A percentile compares a stretch with the other conserved stretches of the same genome.
phyloP scores from a whole-genome alignment of 2,888 invertebrate genomes.

The Drosophila subsilvestris region DNA sequence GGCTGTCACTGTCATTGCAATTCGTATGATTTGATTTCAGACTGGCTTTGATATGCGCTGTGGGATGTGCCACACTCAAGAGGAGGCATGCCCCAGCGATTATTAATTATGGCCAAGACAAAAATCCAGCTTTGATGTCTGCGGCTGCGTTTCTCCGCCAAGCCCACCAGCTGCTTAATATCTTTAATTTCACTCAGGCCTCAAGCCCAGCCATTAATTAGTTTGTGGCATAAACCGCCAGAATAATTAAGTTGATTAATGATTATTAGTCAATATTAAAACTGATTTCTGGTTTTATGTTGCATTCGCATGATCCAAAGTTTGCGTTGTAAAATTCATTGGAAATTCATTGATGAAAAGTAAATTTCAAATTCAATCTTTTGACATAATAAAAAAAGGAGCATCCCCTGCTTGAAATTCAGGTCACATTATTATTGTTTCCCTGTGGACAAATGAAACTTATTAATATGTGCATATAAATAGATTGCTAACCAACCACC shows the following conservation, averaged over 20 bases:
- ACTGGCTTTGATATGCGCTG: slow-evolving; percentile 29
- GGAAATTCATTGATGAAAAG: not conserved
- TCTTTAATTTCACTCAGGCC: not conserved
- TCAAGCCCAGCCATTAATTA: slow-evolving; percentile 18
- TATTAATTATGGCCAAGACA: slow-evolving; percentile 21
- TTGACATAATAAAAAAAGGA: not conserved
- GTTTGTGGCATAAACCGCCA: slow-evolving; percentile 18
- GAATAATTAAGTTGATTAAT: slow-evolving; percentile 16
- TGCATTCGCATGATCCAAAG: not conserved
- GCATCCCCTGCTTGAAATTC: not conserved
- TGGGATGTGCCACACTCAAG: too few species aligned
- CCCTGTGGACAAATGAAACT: slow-evolving; percentile 12
- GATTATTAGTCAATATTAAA: slow-evolving; percentile 7
- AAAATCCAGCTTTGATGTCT: slow-evolving; percentile 38
- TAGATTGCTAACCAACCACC: too few species aligned
- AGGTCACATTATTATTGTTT: slow-evolving; percentile 1
- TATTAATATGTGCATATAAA: slow-evolving; percentile 26
- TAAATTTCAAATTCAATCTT: slow-evolving; percentile 1
- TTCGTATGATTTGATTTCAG: not conserved
- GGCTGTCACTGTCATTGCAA: slow-evolving; percentile 22
- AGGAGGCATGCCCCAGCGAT: not conserved
- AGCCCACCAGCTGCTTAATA: not conserved
- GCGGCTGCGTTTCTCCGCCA: not conserved
- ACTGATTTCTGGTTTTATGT: not conserved
- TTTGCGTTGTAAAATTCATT: not conserved